phyloP scores from a whole-genome alignment of 2,797 vertebrate species.

The Esox masquinongy region DNA sequence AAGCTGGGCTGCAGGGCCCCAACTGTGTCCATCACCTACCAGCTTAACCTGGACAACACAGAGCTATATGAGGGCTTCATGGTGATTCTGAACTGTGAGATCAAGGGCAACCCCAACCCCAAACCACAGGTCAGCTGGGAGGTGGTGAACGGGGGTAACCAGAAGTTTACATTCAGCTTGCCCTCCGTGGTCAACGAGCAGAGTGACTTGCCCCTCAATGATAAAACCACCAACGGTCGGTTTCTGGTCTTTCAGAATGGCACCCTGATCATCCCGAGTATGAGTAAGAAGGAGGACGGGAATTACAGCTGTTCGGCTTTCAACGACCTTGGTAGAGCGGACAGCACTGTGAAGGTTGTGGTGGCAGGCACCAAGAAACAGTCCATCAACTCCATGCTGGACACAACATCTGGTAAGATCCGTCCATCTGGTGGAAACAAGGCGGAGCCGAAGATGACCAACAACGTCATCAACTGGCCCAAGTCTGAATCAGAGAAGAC shows the following conservation, averaged over 20 bases:
- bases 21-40: slow-evolving; percentile 72
- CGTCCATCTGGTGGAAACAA: slow-evolving; percentile 70
- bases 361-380: slow-evolving; percentile 80
- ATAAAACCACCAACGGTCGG: slow-evolving; percentile 67
- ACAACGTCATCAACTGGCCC: slow-evolving; percentile 79
- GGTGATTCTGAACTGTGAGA: slow-evolving; percentile 82
- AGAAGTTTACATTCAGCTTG: slow-evolving; percentile 76
- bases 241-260: slow-evolving; percentile 89
- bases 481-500: slow-evolving; percentile 69
- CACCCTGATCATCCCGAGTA: slow-evolving; percentile 81
- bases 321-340: slow-evolving; percentile 86
- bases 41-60: slow-evolving; percentile 77
- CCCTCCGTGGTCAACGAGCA: slow-evolving; percentile 63
- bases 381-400: slow-evolving; percentile 47
- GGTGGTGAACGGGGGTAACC: slow-evolving; percentile 77
- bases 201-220: slow-evolving; percentile 65
- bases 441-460: slow-evolving; percentile 70
- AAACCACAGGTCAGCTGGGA: slow-evolving; percentile 85
- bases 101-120: slow-evolving; percentile 83
- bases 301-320: slow-evolving; percentile 89
- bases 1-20: slow-evolving; percentile 81
- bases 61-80: slow-evolving; percentile 78
- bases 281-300: slow-evolving; percentile 90
- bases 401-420: slow-evolving; percentile 60
- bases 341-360: slow-evolving; percentile 75